phyloP scores from a whole-genome alignment of 2,113 vertebrate genomes.

The Rhinoderma darwinii region DNA sequence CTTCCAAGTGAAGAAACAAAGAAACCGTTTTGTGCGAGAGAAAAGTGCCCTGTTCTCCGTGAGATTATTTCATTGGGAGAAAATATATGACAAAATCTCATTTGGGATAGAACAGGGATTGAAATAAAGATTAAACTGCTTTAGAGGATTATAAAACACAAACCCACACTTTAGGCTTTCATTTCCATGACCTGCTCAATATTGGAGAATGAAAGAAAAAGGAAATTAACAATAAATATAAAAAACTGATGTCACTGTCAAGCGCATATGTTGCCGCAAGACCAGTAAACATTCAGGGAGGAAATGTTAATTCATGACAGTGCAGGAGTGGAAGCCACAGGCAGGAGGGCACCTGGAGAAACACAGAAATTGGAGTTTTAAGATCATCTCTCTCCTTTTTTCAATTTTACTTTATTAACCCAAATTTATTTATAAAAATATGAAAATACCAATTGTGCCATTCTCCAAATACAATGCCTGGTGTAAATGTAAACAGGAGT shows the following conservation, averaged over 20 bases:
- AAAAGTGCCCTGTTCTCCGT: background rate
- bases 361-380: no score
- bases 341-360: no score
- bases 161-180: background rate
- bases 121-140: conserved; percentile 37
- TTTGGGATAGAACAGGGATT: background rate
- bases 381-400: no score
- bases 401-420: no score
- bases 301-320: no score
- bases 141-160: conserved; percentile 26
- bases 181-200: background rate
- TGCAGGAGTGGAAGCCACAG: no score
- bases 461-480: no score
- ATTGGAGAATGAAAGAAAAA: background rate
- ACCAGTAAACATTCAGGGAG: no score
- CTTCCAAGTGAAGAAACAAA: background rate
- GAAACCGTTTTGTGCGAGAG: background rate
- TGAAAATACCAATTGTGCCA: no score
- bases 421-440: no score
- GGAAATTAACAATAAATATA: background rate
- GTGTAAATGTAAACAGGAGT: no score
- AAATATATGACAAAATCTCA: conserved; percentile 18
- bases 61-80: conserved; percentile 5
- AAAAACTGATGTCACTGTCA: background rate
- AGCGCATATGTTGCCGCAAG: background rate